Evolutionary conservation across 1,140 invertebrate species (phyloP), one percentile per base, ranked within the genome.

Genomic region (Drosophila simulans): DNA sequence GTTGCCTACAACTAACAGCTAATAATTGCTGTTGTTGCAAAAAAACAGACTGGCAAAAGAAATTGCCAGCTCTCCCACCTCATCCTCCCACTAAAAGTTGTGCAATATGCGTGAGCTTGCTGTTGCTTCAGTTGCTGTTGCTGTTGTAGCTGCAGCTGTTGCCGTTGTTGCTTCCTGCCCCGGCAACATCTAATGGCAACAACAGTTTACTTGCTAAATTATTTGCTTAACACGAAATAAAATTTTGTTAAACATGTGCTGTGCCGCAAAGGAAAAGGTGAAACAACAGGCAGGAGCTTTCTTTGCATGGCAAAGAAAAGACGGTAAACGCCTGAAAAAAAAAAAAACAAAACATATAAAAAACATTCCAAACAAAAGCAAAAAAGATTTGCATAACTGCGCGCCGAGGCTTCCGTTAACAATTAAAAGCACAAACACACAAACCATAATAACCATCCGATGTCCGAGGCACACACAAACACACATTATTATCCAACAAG

Each of bases 121-220:
- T 31, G 27, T 43, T 58, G 72, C 42, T 55, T 57, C 5, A 0
- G 52, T 17, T 73, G 70, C 46, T 8, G 42, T 34, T 55, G 58
- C 31, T 42, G 40, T 34, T 73, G 71, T 17, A 27, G 60, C 13
- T 70, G 60, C 52, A 20, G 37, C 56, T 53, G 52, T 45, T 55
- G 66, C 59, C 34, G 37, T 34, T 35, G 35, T 51, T 74, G 72
- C 72, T 76, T 76, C 72, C 72, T 76, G 72, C 60, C 72, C 46
- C 68, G n/a, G 46, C 69, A 66, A 71, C 68, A 66, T 66, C 59
- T 25, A 48, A 35, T 49, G 35, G 63, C 65, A 73, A 54, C 69
- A 80, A 70, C 78, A 72, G 72, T 64, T 81, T 81, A 77, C 72
- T 81, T 81, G 78, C 81, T 81, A 72, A 81, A 77, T 77, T 81